Percentiles rank a stretch among this genome's conserved stretches.
Conservation (phyloP, 1,140 invertebrate species). For the Notospermus geniculatus region DNA sequence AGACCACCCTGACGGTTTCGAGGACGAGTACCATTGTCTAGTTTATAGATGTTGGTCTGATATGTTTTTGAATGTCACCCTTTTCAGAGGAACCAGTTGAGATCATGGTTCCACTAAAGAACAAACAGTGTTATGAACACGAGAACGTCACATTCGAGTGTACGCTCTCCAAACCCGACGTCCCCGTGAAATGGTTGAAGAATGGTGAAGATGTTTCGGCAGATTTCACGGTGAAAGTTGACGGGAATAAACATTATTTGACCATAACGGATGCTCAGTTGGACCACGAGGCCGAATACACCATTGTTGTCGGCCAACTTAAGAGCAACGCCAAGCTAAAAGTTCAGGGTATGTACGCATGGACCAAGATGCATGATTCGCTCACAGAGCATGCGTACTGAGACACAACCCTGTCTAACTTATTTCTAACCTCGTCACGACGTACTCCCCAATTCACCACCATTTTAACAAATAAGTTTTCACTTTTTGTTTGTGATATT, state of each 20-base stretch:
- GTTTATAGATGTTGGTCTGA: no score
- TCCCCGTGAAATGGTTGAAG: constrained; percentile 43
- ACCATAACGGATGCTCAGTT: constrained; percentile 30
- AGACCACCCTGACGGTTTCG: no score
- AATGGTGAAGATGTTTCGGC: constrained; percentile 20
- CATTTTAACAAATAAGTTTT: no score
- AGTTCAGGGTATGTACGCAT: constrained; percentile 64
- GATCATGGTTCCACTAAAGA: constrained; percentile 43
- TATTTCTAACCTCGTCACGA: no score
- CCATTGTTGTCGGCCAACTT: constrained; percentile 49
- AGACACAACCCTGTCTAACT: no score
- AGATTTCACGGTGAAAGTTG: constrained; percentile 19
- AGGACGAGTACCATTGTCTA: no score
- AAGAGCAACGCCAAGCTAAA: constrained; percentile 72
- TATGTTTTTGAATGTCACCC: no score
- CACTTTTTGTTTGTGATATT: no score
- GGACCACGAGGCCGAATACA: constrained; percentile 37
- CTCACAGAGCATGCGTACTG: no score
- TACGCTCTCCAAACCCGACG: constrained; percentile 45
- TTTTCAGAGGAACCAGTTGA: constrained; percentile 45
- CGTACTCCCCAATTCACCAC: no score
- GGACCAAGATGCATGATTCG: no score
- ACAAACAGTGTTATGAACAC: constrained; percentile 38
- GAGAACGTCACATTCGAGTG: constrained; percentile 44
- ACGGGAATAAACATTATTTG: constrained; percentile 35